Percentiles rank a stretch among this genome's conserved stretches.
Evolutionary conservation across 1,140 invertebrate species (phyloP).

Genomic region (Drosophila tristis): DNA sequence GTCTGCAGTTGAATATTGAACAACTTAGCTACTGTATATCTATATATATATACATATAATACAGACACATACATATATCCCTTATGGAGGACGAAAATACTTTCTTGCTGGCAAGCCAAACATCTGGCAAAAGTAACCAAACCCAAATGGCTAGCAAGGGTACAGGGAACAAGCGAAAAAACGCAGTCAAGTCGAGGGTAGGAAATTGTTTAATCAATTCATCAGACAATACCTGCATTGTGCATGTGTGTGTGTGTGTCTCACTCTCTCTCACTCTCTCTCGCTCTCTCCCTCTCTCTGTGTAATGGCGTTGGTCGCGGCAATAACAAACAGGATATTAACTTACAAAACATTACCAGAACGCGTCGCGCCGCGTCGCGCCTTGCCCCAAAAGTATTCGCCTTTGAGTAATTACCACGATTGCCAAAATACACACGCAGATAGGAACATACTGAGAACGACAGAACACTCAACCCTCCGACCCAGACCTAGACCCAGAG

Average conservation of each 20-base stretch:
- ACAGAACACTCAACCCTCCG: neutral
- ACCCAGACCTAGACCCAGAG: neutral
- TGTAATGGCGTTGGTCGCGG: constrained; percentile 59
- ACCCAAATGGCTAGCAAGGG: too few relatives aligned
- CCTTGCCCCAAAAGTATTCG: constrained; percentile 50
- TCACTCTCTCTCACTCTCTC: neutral
- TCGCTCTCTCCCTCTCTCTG: too few relatives aligned
- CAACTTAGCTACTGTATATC: neutral
- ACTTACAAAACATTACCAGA: constrained; percentile 71
- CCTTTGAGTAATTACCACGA: constrained; percentile 78
- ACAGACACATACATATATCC: neutral
- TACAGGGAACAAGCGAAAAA: constrained; percentile 17
- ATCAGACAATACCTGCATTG: constrained; percentile 65
- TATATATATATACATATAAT: neutral
- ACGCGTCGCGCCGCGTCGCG: constrained; percentile 14
- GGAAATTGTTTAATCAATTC: constrained; percentile 82
- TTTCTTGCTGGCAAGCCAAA: too few relatives aligned
- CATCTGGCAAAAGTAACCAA: too few relatives aligned
- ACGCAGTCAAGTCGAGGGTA: constrained; percentile 52
- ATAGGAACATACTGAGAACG: constrained; percentile 6
- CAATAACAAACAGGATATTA: constrained; percentile 83
- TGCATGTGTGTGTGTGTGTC: constrained; percentile 30
- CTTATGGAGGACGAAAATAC: neutral
- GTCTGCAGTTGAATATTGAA: too few relatives aligned
- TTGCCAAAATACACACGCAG: constrained; percentile 18